phyloP scores from a whole-genome alignment of 2,888 invertebrate genomes.

The Azorinus chamasolen region DNA sequence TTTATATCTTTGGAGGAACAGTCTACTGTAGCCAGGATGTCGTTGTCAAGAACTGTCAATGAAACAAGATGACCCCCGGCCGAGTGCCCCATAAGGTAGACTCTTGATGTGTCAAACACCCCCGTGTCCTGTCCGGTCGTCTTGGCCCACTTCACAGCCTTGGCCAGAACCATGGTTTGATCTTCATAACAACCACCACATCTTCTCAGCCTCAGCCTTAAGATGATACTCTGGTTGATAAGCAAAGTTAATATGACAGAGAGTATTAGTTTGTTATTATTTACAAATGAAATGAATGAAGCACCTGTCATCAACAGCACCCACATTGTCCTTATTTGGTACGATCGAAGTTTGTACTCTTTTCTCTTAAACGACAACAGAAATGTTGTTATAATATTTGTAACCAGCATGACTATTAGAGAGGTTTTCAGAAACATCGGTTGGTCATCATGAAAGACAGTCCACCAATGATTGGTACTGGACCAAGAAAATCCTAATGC shows the following conservation, averaged over 20 bases:
- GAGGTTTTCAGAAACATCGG: slow-evolving; percentile 6
- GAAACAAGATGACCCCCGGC: slow-evolving; percentile 76
- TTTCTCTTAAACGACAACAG: slow-evolving; percentile 23
- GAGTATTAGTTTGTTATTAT: not conserved
- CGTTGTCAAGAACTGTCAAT: slow-evolving; percentile 49
- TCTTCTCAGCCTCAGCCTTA: slow-evolving; percentile 39
- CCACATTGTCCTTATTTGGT: slow-evolving; percentile 4
- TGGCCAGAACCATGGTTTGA: slow-evolving; percentile 63
- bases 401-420: slow-evolving; percentile 10
- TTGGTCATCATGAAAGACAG: not conserved
- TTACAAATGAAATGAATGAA: not conserved
- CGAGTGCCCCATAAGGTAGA: slow-evolving; percentile 77
- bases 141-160: slow-evolving; percentile 62
- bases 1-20: slow-evolving; percentile 53
- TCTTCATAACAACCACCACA: slow-evolving; percentile 32
- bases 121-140: slow-evolving; percentile 35
- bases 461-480: slow-evolving; percentile 3
- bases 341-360: slow-evolving; percentile 12
- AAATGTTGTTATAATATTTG: slow-evolving; percentile 20
- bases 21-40: slow-evolving; percentile 32
- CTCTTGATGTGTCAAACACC: slow-evolving; percentile 31
- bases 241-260: slow-evolving; percentile 37
- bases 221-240: slow-evolving; percentile 51
- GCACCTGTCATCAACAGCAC: not conserved
- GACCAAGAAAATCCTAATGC: not conserved